Base-by-base conservation (phyloP, 2,888 invertebrate genomes). In the Scotopteryx bipunctaria region DNA sequence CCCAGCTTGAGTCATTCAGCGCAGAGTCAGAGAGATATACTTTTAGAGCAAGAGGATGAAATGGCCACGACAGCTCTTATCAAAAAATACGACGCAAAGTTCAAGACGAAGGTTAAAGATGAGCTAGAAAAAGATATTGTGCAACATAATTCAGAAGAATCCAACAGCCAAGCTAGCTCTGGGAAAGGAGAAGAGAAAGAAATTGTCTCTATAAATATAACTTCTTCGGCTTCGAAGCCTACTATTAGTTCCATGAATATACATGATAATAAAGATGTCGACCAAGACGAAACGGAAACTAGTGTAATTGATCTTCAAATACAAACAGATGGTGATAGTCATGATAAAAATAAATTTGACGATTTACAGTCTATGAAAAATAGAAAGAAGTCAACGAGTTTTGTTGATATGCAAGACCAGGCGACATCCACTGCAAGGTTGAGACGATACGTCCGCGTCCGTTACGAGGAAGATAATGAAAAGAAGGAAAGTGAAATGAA, bases 31-130 rank as follows among this genome's bases (percentile, higher is more conserved):
- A 61, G 50, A 41, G 65, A 73, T 16, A 63, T 48, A 1, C 53
- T 69, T 11, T 45, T 65, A 6, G 38, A 61, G n/a, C 61, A 69
- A 19, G 69, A 71, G 38, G 63, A 67, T 4, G 63, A 67, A 21
- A 64, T 54, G 51, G 61, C 68, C 8, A 70, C 73, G 4, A 56
- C 57, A 5, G 61, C 57, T 8, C 48, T 70, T 1, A 50, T 70
- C 8, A 54, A 62, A 11, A 59, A 67, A 27, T 54, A 67, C 38
- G 62, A 67, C 17, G 51, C 32, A 32, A 36, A 37, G 2, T 33
- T 29, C 32, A 47, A 44, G 3, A 31, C 51, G 36, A 56, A 55
- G 46, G 44, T 52, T 41, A 25, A 48, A 8, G 13, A 32, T 42
- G 51, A 46, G 14, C 49, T 36, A 15, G 31, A 41, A 14, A 36